These are phyloP conservation scores for Lithodes maja DNA, from an alignment of 2,888 invertebrate genomes.

Conservation along the genomic window DNA sequence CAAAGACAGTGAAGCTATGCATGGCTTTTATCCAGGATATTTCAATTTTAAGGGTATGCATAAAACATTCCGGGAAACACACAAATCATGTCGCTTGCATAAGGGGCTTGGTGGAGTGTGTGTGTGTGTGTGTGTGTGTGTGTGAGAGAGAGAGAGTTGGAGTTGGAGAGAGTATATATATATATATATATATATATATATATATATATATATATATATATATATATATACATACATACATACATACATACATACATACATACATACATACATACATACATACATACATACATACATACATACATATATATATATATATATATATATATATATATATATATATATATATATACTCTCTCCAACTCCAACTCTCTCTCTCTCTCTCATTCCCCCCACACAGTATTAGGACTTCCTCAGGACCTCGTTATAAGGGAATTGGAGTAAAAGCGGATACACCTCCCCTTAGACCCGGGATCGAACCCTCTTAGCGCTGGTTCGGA, in stretches of 20 bases:
- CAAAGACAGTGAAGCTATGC: too few species aligned
- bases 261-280: conserved; percentile 21
- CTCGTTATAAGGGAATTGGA: conserved; percentile 14
- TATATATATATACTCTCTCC: too few species aligned
- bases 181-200: conserved; percentile 32
- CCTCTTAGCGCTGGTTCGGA: neutral
- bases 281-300: conserved; percentile 22
- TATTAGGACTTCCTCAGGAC: neutral
- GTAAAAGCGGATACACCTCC: too few species aligned
- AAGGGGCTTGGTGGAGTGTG: too few species aligned
- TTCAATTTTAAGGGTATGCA: too few species aligned
- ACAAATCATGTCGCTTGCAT: too few species aligned
- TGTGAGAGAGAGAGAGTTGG: neutral
- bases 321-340: too few species aligned
- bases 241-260: neutral
- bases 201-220: conserved; percentile 49
- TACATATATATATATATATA: neutral
- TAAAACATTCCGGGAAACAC: too few species aligned
- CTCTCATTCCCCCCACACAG: neutral
- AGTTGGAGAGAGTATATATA: neutral
- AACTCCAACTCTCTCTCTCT: too few species aligned
- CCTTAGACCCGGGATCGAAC: neutral
- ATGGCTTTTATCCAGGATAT: too few species aligned
- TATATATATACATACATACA: conserved; percentile 39
- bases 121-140: too few species aligned